A percentile compares a stretch with the other conserved stretches of the same genome.
Conservation (phyloP, 1,140 invertebrate genomes). For the Rhizoglyphus robini region DNA sequence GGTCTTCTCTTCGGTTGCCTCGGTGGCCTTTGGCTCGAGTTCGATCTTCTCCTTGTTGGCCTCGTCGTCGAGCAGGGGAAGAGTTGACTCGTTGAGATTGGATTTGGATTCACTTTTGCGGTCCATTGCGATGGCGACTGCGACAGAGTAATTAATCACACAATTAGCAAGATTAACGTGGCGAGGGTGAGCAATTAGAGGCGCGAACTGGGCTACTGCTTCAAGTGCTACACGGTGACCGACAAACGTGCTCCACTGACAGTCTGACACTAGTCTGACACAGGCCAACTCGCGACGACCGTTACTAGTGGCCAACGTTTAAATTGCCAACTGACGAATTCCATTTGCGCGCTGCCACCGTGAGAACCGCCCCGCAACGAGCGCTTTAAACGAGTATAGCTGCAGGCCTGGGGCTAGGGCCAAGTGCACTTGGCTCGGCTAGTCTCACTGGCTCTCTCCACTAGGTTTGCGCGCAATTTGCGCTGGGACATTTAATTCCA, state of each 20-base stretch:
- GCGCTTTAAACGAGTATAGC: background rate
- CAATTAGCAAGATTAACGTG: background rate
- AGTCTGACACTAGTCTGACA: too few species aligned
- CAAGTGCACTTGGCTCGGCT: too few species aligned
- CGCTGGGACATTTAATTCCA: too few species aligned
- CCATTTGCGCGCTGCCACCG: background rate
- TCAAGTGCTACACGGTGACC: too few species aligned
- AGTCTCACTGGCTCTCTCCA: too few species aligned
- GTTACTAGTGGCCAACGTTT: background rate
- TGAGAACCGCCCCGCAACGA: background rate
- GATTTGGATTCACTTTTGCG: constrained; percentile 27
- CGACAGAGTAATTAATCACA: background rate
- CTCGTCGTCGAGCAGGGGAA: constrained; percentile 30
- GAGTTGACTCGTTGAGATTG: constrained; percentile 30
- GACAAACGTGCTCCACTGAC: background rate
- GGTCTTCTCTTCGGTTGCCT: constrained; percentile 20
- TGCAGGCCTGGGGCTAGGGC: too few species aligned
- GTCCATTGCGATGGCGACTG: too few species aligned
- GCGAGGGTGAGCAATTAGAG: background rate
- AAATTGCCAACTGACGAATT: background rate
- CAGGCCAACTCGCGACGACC: too few species aligned
- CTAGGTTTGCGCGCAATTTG: too few species aligned
- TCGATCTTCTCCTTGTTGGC: constrained; percentile 27
- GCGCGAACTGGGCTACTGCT: too few species aligned
- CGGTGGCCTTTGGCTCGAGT: constrained; percentile 25